Base-by-base conservation (phyloP, 1,140 invertebrate species). In the Meloidogyne exigua region DNA sequence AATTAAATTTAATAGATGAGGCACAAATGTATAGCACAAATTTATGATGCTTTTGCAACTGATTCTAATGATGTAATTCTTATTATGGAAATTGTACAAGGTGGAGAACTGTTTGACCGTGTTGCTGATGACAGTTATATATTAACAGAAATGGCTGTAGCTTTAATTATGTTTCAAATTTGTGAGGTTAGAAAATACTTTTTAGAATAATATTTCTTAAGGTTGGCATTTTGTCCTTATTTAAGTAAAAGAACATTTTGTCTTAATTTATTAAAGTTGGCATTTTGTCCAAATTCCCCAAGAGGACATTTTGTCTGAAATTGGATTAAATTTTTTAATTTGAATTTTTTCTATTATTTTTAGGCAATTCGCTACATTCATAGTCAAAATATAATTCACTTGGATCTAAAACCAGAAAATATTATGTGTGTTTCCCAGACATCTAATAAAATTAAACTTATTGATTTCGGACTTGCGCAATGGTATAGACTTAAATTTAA, bases 71-170 rank as follows among this genome's bases (percentile, higher is more conserved):
- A 90, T 70, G 89, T 91, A 64, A 89, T 91, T 68, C 85, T 91
- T 1, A 88, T 91, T 32, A 87, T 91, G 69, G 90, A 91, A 85
- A 86, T 91, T 70, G 85, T 87, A 12, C 57, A 80, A 42, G 90
- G 90, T 13, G 90, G 90, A 9, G 90, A 91, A 81, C 82, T 91
- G 42, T 91, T 91, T 84, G 89, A 90, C 75, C 90, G 89, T 74
- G 89, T 91, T 25, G 89, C 89, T 15, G 85, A 88, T 39, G 89
- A 91, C 76, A 89, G 87, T 73, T 91, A 90, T 72, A 86, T 88
- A 63, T 81, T 91, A 9, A 89, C 87, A 71, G 90, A 91, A 80
- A 89, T 88, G 68, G 90, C 91, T 68, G 90, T 90, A 2, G 89
- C 88, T 7, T 82, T 88, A 57, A 90, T 91, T 76, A 87, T 91